phyloP scores from a whole-genome alignment of 2,888 invertebrate species.

The Actias luna region DNA sequence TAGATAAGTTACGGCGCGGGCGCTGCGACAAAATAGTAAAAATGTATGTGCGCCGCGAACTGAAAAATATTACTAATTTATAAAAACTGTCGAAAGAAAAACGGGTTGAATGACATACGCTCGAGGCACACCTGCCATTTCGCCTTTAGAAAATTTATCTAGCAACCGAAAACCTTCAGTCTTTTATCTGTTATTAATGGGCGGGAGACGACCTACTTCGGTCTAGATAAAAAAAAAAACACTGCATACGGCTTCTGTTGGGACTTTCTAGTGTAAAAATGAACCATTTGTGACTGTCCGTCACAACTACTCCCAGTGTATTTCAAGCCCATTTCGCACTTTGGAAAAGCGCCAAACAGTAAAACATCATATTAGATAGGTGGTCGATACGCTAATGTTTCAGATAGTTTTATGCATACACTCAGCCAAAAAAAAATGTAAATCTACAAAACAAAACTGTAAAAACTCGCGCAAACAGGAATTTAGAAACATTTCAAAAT shows the following conservation, averaged over 20 bases:
- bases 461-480: too few species aligned
- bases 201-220: conserved; percentile 38
- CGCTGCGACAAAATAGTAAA: too few species aligned
- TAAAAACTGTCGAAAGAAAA: not conserved
- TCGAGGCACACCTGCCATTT: conserved; percentile 12
- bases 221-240: conserved; percentile 54
- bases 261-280: conserved; percentile 41
- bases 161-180: conserved; percentile 45
- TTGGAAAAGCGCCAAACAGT: conserved; percentile 11
- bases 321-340: conserved; percentile 13
- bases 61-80: not conserved
- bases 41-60: too few species aligned
- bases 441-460: not conserved
- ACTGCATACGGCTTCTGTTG: conserved; percentile 51
- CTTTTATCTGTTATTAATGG: conserved; percentile 56
- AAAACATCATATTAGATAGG: conserved; percentile 18
- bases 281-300: conserved; percentile 46
- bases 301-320: conserved; percentile 26
- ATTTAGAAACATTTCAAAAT: too few species aligned
- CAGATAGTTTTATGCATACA: not conserved
- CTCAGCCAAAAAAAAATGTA: not conserved
- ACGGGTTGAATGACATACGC: not conserved
- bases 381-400: conserved; percentile 4
- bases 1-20: too few species aligned
- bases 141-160: conserved; percentile 47